Evolutionary conservation across 2,113 vertebrate genomes (phyloP).

Genomic region (Pedionomus torquatus): DNA sequence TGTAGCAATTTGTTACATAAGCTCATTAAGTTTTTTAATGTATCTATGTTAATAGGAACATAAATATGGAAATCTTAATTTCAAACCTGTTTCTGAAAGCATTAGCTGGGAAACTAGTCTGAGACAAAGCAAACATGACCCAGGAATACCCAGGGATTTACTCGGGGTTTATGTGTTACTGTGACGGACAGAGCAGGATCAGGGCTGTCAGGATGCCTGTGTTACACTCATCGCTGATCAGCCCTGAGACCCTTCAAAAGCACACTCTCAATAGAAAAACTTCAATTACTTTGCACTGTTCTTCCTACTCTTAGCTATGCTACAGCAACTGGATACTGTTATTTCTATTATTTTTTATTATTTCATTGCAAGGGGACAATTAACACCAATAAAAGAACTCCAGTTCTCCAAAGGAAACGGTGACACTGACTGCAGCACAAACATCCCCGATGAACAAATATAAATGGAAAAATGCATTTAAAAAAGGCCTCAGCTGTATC

Average conservation of each 20-base stretch:
- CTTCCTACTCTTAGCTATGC: neutral
- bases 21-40: slow-evolving; percentile 44
- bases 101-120: slow-evolving; percentile 29
- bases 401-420: neutral
- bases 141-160: neutral
- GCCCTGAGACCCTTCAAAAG: neutral
- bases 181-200: neutral
- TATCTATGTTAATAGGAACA: slow-evolving; percentile 36
- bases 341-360: neutral
- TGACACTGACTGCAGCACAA: neutral
- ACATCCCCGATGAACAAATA: neutral
- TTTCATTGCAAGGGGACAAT: neutral
- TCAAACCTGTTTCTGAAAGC: slow-evolving; percentile 36
- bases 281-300: neutral
- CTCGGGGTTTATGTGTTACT: neutral
- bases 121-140: slow-evolving; percentile 25
- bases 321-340: neutral
- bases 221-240: neutral
- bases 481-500: neutral
- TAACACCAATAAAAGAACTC: neutral
- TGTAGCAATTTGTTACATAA: slow-evolving; percentile 60
- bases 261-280: neutral
- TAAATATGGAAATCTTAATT: slow-evolving; percentile 57
- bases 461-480: neutral
- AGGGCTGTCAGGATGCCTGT: neutral